Evolutionary conservation across 2,113 vertebrate genomes (phyloP).

Genomic region (Tragelaphus strepsiceros): DNA sequence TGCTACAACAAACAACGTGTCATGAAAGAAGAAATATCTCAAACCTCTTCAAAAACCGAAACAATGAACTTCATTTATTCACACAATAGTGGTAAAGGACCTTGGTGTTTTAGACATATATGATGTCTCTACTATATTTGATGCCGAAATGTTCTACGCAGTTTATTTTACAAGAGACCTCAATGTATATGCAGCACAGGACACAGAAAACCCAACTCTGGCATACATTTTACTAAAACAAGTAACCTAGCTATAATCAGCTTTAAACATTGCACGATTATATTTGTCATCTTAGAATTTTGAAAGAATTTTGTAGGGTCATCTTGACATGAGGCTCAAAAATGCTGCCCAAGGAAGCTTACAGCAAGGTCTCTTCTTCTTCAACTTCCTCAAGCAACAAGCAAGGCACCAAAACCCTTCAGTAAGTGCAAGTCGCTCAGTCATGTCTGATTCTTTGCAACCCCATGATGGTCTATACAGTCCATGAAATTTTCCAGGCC

Average conservation of each 20-base stretch:
- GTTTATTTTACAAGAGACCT: background rate
- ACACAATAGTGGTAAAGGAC: background rate
- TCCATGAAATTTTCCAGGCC: background rate
- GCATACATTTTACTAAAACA: constrained; percentile 38
- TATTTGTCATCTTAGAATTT: constrained; percentile 34
- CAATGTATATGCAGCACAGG: background rate
- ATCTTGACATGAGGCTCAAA: background rate
- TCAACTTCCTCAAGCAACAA: background rate
- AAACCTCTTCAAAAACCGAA: constrained; percentile 25
- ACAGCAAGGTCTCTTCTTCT: background rate
- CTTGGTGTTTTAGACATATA: constrained; percentile 8
- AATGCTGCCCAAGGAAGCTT: background rate
- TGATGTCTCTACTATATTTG: constrained; percentile 8
- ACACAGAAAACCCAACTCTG: constrained; percentile 30
- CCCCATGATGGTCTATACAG: background rate
- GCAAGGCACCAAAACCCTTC: background rate
- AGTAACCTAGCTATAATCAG: background rate
- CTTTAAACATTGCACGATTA: background rate
- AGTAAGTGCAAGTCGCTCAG: background rate
- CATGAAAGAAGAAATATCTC: background rate
- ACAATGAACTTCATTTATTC: constrained; percentile 20
- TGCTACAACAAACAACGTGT: background rate
- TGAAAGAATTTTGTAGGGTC: background rate
- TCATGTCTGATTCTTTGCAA: background rate
- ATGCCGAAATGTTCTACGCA: constrained; percentile 2